phyloP scores from a whole-genome alignment of 1,140 invertebrate species.

The Oscheius sp. region DNA sequence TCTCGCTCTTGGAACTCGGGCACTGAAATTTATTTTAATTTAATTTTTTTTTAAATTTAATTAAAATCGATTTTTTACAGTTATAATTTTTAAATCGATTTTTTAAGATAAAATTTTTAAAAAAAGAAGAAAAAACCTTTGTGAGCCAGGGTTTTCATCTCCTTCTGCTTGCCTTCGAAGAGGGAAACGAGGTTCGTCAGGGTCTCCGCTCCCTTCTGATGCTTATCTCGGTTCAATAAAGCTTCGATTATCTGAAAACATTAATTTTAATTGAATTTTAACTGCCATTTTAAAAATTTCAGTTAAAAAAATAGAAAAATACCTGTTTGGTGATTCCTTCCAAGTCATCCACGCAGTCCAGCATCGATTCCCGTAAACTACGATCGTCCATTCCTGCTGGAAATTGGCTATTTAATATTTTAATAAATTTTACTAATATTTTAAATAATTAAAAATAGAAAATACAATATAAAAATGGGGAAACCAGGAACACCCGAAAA shows the following conservation, averaged over 20 bases:
- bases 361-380: conserved; percentile 20
- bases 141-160: not conserved
- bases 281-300: too few relatives aligned
- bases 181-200: conserved; percentile 6
- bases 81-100: too few relatives aligned
- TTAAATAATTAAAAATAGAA: too few relatives aligned
- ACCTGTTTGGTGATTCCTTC: conserved; percentile 16
- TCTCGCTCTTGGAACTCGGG: conserved; percentile 31
- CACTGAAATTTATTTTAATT: not conserved
- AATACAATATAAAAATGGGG: too few relatives aligned
- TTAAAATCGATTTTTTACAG: too few relatives aligned
- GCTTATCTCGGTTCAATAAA: conserved; percentile 12
- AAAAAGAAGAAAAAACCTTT: not conserved
- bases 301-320: not conserved
- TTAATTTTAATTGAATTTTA: too few relatives aligned
- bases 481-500: too few relatives aligned
- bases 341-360: conserved; percentile 26
- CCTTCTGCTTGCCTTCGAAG: conserved; percentile 15
- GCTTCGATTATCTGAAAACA: conserved; percentile 19
- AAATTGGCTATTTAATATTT: too few relatives aligned
- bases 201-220: conserved; percentile 7
- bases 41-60: too few relatives aligned
- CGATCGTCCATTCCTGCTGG: conserved; percentile 16
- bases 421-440: too few relatives aligned
- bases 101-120: not conserved